Percentiles rank a stretch among this genome's conserved stretches.
Evolutionary conservation across 2,888 invertebrate genomes (phyloP).

Genomic region (Eupithecia subfuscata): DNA sequence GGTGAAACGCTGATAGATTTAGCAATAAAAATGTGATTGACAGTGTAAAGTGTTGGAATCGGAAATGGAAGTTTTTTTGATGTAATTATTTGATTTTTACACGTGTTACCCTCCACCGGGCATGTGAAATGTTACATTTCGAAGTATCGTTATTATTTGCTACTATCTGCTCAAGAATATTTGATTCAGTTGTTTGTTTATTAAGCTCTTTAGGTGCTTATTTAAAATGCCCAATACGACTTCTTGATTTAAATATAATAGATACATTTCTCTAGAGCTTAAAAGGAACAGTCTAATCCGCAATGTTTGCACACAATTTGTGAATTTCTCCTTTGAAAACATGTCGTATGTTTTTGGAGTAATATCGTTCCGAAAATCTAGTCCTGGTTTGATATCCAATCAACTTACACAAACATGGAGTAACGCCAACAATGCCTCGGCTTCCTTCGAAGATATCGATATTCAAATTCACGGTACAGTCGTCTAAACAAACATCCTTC

Average conservation of each 20-base stretch:
- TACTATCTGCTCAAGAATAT: not conserved
- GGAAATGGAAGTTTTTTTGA: not conserved
- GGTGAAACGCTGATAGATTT: slow-evolving; percentile 25
- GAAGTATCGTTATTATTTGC: too few relatives aligned
- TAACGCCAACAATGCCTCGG: slow-evolving; percentile 26
- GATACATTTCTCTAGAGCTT: not conserved
- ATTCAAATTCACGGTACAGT: slow-evolving; percentile 28
- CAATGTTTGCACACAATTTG: slow-evolving; percentile 10
- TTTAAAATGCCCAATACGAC: not conserved
- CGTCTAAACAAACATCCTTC: not conserved
- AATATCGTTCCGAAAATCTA: slow-evolving; percentile 12
- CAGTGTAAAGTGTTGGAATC: slow-evolving; percentile 15
- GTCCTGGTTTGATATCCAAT: slow-evolving; percentile 26
- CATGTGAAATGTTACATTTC: too few relatives aligned
- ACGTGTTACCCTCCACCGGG: not conserved
- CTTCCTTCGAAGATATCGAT: slow-evolving; percentile 28
- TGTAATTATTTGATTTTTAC: not conserved
- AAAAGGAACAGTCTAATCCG: not conserved
- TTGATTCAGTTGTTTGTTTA: not conserved
- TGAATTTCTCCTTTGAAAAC: slow-evolving; percentile 6
- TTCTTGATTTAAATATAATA: not conserved
- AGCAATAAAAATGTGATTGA: slow-evolving; percentile 24
- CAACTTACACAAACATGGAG: slow-evolving; percentile 31
- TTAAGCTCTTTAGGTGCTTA: not conserved
- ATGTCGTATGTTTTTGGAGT: slow-evolving; percentile 5